phyloP scores from a whole-genome alignment of 1,140 invertebrate species.

The Macrobrachium nipponense region DNA sequence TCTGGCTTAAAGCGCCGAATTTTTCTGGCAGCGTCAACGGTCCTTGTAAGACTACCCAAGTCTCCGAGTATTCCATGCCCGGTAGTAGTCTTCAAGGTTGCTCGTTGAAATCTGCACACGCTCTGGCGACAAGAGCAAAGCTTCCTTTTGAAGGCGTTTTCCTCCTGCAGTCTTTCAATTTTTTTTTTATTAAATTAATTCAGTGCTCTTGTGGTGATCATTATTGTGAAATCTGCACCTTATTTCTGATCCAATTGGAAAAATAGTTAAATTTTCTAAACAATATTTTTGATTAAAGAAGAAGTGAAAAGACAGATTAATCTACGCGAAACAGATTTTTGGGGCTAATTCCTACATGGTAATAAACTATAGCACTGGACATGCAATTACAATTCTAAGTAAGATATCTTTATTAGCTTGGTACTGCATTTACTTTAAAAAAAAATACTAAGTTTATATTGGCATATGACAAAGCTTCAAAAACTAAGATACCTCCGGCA shows the following conservation, averaged over 20 bases:
- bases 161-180: not conserved
- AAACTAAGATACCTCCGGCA: conserved; percentile 49
- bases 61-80: too few species aligned
- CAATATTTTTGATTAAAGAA: not conserved
- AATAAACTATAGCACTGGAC: conserved; percentile 27
- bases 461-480: conserved; percentile 37
- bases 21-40: too few species aligned
- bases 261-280: not conserved
- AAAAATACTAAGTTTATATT: not conserved
- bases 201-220: conserved; percentile 23
- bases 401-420: conserved; percentile 30
- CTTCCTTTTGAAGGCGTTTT: not conserved
- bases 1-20: too few species aligned
- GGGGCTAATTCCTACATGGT: conserved; percentile 14
- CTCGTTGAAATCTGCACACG: too few species aligned
- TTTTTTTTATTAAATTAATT: not conserved
- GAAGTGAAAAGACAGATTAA: conserved; percentile 19
- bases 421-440: conserved; percentile 35
- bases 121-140: too few species aligned
- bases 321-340: conserved; percentile 20
- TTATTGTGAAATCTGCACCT: conserved; percentile 19
- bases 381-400: conserved; percentile 37
- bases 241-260: not conserved
- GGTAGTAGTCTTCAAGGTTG: too few species aligned
- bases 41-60: too few species aligned